Evolutionary conservation across 2,797 vertebrate genomes (phyloP), one percentile per base, ranked within the genome.

Genomic region (Clarias fuscus): DNA sequence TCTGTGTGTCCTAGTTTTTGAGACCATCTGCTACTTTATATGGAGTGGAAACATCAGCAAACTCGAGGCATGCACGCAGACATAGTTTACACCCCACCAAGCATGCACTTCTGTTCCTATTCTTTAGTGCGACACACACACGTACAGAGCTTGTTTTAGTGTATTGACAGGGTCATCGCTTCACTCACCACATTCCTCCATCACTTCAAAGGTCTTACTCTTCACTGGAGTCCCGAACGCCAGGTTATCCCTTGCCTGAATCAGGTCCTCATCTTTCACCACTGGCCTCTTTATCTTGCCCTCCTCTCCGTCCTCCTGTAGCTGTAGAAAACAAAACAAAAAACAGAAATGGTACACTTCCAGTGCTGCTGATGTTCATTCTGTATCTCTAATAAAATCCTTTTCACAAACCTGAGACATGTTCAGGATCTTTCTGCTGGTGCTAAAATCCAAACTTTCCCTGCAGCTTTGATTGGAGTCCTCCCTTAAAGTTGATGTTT

Each of bases 191-290:
- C 97, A 99, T 87, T 99, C 95, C 86, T 95, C 95, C 97, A 99
- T 97, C 84, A 99, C 98, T 94, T 98, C 96, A 87, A 97, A 94
- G 0, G 98, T 99, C 94, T 99, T 99, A 91, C 97, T 96, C 93
- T 97, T 98, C 84, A 95, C 93, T 30, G 94, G 93, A 22, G 94
- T 95, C 78, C 95, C 94, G 56, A 87, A 88, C 14, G 93, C 82
- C 83, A 99, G 94, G 37, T 94, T 97, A 89, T 92, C 92, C 92
- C 91, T 96, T 18, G 96, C 95, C 86, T 96, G 95, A 87, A 95
- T 95, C 83, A 99, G 94, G 84, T 98, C 97, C 88, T 99, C 97
- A 5, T 96, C 96, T 86, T 94, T 98, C 92, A 98, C 91, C 27
- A 96, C 95, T 64, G 97, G 98, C 14, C 96, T 96, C 93, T 98